phyloP scores from a whole-genome alignment of 2,888 invertebrate species.

The Philereme transversata region DNA sequence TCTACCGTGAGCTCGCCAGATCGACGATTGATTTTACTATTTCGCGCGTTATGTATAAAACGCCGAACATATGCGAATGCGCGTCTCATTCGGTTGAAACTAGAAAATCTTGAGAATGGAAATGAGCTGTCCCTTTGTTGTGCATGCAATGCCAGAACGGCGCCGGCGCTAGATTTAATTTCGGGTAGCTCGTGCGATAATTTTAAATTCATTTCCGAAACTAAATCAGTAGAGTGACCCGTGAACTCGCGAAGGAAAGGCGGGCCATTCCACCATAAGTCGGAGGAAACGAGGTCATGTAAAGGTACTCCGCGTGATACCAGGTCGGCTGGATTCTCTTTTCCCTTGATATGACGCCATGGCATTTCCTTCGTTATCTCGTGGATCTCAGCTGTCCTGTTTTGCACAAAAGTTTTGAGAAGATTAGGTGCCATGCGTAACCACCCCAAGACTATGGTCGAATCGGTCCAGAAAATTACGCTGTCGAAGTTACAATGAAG shows the following conservation, averaged over 20 bases:
- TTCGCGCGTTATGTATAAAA: slow-evolving; percentile 17
- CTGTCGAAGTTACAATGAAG: neutral
- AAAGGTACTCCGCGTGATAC: slow-evolving; percentile 16
- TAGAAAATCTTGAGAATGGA: slow-evolving; percentile 19
- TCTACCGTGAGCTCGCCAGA: slow-evolving; percentile 10
- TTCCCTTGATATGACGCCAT: too few species aligned
- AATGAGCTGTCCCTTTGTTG: neutral
- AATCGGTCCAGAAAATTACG: slow-evolving; percentile 16
- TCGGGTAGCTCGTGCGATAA: too few species aligned
- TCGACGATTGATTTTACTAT: slow-evolving; percentile 2
- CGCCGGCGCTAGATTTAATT: too few species aligned
- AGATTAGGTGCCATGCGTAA: slow-evolving; percentile 32
- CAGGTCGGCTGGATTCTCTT: slow-evolving; percentile 4
- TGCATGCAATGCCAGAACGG: too few species aligned
- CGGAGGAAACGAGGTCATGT: neutral
- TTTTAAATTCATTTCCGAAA: too few species aligned
- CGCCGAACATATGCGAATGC: slow-evolving; percentile 7
- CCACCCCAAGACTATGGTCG: slow-evolving; percentile 39
- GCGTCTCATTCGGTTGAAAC: slow-evolving; percentile 12
- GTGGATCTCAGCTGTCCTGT: slow-evolving; percentile 28
- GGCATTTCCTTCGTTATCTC: too few species aligned
- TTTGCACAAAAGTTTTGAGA: slow-evolving; percentile 40
- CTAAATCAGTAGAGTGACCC: too few species aligned
- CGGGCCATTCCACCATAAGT: slow-evolving; percentile 26
- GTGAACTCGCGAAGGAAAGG: slow-evolving; percentile 2